phyloP scores from a whole-genome alignment of 2,888 invertebrate genomes.

The Lasius platythorax region DNA sequence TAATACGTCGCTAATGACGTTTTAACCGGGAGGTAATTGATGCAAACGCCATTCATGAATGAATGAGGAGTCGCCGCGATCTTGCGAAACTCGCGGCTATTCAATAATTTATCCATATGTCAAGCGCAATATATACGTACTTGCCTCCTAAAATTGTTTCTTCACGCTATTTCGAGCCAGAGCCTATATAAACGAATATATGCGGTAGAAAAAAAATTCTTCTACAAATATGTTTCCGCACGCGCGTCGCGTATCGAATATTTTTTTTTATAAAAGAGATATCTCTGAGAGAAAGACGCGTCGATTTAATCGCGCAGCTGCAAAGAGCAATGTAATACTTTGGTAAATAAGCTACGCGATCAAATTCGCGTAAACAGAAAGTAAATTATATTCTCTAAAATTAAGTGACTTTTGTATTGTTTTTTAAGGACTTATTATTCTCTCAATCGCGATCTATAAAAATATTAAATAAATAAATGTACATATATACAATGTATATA shows the following conservation, averaged over 20 bases:
- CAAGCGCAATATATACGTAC: not conserved
- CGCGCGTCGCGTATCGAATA: not conserved
- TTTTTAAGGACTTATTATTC: not conserved
- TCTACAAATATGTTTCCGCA: not conserved
- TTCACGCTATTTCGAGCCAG: not conserved
- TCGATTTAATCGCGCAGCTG: not conserved
- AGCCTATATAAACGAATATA: not conserved
- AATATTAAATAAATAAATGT: not conserved
- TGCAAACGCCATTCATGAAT: constrained; percentile 13
- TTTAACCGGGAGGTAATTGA: not conserved
- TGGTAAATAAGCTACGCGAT: not conserved
- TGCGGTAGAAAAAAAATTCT: not conserved
- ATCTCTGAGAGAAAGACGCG: not conserved
- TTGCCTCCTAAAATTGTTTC: not conserved
- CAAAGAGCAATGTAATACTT: not conserved
- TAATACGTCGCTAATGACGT: not conserved
- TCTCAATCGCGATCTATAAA: not conserved
- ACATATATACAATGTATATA: not conserved
- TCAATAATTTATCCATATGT: constrained; percentile 27
- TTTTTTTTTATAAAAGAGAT: not conserved
- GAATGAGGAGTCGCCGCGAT: constrained; percentile 13
- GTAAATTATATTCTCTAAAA: not conserved
- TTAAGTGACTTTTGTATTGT: not conserved
- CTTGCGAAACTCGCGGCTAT: not conserved
- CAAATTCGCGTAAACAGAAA: not conserved